A percentile compares a stretch with the other conserved stretches of the same genome.
phyloP scores from a whole-genome alignment of 1,140 invertebrate genomes.

The Leptinotarsa texana region DNA sequence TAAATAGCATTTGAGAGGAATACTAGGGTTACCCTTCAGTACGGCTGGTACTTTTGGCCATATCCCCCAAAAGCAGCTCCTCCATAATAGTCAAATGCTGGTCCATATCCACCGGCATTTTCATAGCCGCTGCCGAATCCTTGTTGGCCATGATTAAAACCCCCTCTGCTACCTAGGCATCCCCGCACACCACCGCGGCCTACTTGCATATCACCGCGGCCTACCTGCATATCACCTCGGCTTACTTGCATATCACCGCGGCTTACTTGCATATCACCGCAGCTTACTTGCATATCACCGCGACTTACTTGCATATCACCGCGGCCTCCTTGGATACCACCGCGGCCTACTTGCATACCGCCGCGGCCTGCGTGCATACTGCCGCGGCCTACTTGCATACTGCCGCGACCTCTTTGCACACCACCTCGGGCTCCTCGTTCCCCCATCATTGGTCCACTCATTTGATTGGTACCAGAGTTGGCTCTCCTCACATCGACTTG shows the following conservation, averaged over 20 bases:
- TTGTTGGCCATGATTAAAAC: too few species aligned
- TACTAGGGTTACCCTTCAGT: too few species aligned
- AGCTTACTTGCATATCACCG: constrained; percentile 57
- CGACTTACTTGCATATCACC: too few species aligned
- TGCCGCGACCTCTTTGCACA: too few species aligned
- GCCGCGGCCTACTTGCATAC: too few species aligned
- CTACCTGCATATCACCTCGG: too few species aligned
- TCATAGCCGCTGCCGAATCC: too few species aligned
- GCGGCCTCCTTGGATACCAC: constrained; percentile 37
- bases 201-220: too few species aligned
- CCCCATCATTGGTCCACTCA: constrained; percentile 55
- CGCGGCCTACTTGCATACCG: constrained; percentile 23
- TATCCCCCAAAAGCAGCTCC: constrained; percentile 63
- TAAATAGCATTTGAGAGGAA: too few species aligned
- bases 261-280: constrained; percentile 38
- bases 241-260: too few species aligned
- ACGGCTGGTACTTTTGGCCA: constrained; percentile 36
- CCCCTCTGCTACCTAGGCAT: constrained; percentile 62
- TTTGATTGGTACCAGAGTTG: constrained; percentile 63
- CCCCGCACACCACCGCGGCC: constrained; percentile 49
- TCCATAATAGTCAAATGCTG: constrained; percentile 56
- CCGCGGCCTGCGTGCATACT: constrained; percentile 59
- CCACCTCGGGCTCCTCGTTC: constrained; percentile 44
- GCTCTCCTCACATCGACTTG: constrained; percentile 65
- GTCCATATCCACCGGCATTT: constrained; percentile 61